phyloP scores from a whole-genome alignment of 2,113 vertebrate species.

The Sarotherodon lohbergeri region DNA sequence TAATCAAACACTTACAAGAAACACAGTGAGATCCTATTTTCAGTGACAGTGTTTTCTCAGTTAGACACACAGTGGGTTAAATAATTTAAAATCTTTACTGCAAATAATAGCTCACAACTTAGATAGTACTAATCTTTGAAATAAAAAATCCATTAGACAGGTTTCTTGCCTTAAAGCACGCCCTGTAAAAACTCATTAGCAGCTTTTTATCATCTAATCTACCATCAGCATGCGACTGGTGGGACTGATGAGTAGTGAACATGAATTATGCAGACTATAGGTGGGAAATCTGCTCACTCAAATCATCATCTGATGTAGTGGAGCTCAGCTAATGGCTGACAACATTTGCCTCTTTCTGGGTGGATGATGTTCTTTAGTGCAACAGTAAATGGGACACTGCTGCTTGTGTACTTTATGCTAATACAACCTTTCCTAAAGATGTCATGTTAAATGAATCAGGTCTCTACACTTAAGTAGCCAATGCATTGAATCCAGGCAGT shows the following conservation, averaged over 20 bases:
- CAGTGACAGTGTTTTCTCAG: neutral
- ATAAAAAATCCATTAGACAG: neutral
- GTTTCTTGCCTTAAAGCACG: neutral
- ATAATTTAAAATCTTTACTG: neutral
- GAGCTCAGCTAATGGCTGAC: neutral
- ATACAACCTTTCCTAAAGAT: conserved; percentile 20
- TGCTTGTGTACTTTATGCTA: conserved; percentile 4
- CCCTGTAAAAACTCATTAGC: conserved; percentile 39
- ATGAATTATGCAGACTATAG: conserved; percentile 38
- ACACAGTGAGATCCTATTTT: neutral
- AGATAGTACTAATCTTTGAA: neutral
- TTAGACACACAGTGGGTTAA: neutral
- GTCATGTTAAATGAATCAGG: neutral
- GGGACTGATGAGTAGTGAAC: conserved; percentile 11
- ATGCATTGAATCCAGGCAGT: neutral
- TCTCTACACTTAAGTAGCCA: neutral
- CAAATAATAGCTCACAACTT: neutral
- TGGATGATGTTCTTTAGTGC: neutral
- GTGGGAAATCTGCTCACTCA: conserved; percentile 9
- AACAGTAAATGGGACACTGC: neutral
- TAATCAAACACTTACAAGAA: neutral
- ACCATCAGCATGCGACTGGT: neutral
- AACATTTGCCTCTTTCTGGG: neutral
- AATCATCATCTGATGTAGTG: neutral
- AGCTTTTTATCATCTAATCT: conserved; percentile 23